These are phyloP conservation scores for Cairina moschata DNA, from an alignment of 2,113 vertebrate species.

Conservation along the genomic window DNA sequence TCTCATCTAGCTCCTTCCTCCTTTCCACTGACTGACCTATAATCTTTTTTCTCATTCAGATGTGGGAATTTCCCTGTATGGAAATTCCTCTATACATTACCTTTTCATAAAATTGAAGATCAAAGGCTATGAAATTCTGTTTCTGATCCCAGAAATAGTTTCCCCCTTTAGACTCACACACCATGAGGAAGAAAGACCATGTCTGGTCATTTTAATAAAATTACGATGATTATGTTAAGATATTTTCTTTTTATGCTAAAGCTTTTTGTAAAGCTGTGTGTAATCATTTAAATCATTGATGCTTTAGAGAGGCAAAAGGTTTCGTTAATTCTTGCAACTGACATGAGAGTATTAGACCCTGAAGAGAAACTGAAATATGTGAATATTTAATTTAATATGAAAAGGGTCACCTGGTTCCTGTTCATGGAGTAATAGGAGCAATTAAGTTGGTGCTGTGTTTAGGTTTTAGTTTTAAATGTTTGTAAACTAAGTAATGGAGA, in stretches of 20 bases:
- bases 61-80: neutral
- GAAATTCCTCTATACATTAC: neutral
- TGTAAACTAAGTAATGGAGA: neutral
- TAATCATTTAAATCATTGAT: neutral
- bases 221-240: neutral
- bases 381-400: neutral
- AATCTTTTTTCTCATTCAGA: neutral
- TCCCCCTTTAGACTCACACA: neutral
- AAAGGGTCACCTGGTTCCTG: neutral
- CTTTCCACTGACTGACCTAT: neutral
- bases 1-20: neutral
- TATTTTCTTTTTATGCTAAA: neutral
- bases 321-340: neutral
- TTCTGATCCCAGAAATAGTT: neutral
- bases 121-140: neutral
- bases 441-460: neutral
- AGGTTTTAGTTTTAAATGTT: neutral
- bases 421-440: neutral
- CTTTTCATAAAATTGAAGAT: neutral
- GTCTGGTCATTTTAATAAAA: neutral
- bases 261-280: neutral
- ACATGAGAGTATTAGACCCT: neutral
- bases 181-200: neutral
- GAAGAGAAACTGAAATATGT: neutral
- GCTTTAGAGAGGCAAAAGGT: neutral